These are phyloP conservation scores for Yasuhikotakia modesta DNA, from an alignment of 2,797 vertebrate genomes.

Conservation along the genomic window DNA sequence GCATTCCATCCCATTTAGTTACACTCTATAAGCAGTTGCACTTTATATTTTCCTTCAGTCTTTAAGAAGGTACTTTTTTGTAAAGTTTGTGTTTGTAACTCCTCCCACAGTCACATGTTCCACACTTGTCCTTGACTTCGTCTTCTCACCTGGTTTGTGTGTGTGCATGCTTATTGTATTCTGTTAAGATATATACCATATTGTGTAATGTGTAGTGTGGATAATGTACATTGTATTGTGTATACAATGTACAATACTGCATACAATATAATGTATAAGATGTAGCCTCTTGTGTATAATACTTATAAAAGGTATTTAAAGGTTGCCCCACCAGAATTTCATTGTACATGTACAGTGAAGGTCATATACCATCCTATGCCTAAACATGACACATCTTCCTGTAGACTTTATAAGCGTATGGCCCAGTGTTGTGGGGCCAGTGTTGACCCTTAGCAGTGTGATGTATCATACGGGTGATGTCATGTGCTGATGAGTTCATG, in stretches of 20 bases:
- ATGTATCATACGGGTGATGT: slow-evolving; percentile 16
- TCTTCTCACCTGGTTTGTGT: slow-evolving; percentile 17
- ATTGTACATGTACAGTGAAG: too few relatives aligned
- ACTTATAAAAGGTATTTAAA: too few relatives aligned
- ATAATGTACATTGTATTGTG: too few relatives aligned
- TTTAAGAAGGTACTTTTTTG: slow-evolving; percentile 13
- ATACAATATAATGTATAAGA: too few relatives aligned
- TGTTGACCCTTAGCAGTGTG: not conserved
- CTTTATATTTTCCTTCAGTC: not conserved
- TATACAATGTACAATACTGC: too few relatives aligned
- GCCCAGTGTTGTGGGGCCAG: not conserved
- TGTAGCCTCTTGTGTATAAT: too few relatives aligned
- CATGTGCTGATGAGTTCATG: slow-evolving; percentile 38
- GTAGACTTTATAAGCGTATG: not conserved
- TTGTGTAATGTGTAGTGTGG: too few relatives aligned
- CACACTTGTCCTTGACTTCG: slow-evolving; percentile 20
- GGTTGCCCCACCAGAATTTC: too few relatives aligned
- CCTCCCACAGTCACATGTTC: slow-evolving; percentile 23
- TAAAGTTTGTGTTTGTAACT: too few relatives aligned
- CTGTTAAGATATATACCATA: too few relatives aligned
- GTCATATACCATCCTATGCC: too few relatives aligned
- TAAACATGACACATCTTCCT: slow-evolving; percentile 8
- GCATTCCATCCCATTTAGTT: not conserved
- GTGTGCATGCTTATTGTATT: too few relatives aligned
- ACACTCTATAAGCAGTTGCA: not conserved